phyloP scores from a whole-genome alignment of 2,888 invertebrate genomes.

The Protophormia terraenovae region DNA sequence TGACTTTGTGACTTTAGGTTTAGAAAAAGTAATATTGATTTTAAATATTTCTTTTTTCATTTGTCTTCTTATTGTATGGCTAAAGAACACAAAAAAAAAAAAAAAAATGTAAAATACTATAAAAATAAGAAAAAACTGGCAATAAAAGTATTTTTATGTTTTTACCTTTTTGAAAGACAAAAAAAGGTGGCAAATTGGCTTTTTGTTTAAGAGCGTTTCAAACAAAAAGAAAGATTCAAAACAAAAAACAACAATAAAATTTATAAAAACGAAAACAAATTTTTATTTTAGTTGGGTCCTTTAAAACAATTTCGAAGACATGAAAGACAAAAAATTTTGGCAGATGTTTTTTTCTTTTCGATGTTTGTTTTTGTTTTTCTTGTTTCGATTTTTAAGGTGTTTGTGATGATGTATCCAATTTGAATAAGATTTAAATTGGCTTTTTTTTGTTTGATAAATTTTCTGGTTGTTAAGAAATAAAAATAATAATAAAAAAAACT shows the following conservation, averaged over 20 bases:
- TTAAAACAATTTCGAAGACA: conserved; percentile 39
- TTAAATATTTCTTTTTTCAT: conserved; percentile 25
- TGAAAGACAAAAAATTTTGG: conserved; percentile 7
- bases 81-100: neutral
- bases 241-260: conserved; percentile 7
- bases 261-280: conserved; percentile 27
- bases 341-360: conserved; percentile 44
- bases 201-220: conserved; percentile 54
- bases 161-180: conserved; percentile 51
- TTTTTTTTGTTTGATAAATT: conserved; percentile 57
- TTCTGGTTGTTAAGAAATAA: conserved; percentile 36
- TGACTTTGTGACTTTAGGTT: conserved; percentile 51
- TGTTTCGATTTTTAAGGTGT: neutral
- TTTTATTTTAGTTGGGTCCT: conserved; percentile 12
- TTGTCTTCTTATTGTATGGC: conserved; percentile 26
- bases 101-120: conserved; percentile 14
- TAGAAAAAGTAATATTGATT: conserved; percentile 48
- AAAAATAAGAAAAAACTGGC: conserved; percentile 35
- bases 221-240: neutral
- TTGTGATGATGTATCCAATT: conserved; percentile 50
- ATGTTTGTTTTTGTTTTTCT: neutral
- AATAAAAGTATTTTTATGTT: conserved; percentile 46
- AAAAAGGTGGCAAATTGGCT: conserved; percentile 67
- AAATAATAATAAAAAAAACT: neutral
- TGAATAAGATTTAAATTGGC: conserved; percentile 68